phyloP scores from a whole-genome alignment of 2,113 vertebrate genomes.

The Eurystomus gularis region DNA sequence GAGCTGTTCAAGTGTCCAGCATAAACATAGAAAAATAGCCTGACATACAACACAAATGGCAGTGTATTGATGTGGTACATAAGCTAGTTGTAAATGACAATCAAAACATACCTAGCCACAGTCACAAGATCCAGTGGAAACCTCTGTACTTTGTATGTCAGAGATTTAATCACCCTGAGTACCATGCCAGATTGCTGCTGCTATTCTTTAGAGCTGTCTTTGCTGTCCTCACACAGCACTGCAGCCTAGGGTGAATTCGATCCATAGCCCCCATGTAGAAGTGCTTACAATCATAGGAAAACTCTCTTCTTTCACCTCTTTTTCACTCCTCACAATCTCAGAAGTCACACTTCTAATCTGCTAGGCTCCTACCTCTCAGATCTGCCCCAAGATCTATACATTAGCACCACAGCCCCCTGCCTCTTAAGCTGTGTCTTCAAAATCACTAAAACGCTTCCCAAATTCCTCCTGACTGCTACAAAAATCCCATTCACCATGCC shows the following conservation, averaged over 20 bases:
- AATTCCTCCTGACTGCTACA: neutral
- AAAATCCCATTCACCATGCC: accelerated
- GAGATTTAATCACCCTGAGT: neutral
- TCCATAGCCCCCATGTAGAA: neutral
- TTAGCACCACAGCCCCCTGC: neutral
- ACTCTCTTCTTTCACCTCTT: neutral
- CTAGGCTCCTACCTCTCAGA: neutral
- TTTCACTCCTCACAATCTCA: neutral
- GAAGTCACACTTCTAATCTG: neutral
- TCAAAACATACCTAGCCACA: neutral
- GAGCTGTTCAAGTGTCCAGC: neutral
- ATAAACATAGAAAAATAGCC: neutral
- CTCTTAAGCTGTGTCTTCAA: neutral
- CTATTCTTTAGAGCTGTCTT: neutral
- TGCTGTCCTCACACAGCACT: neutral
- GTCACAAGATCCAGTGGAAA: neutral
- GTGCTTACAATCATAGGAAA: neutral
- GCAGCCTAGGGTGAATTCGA: neutral
- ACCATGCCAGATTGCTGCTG: neutral
- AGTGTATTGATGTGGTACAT: neutral
- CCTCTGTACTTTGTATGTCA: neutral
- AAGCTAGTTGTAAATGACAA: neutral
- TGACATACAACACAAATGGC: neutral
- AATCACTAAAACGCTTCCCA: neutral
- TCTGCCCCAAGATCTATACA: neutral